Evolutionary conservation across 2,888 invertebrate genomes (phyloP), one percentile per base, ranked within the genome.

Genomic region (Julus scandinavius): DNA sequence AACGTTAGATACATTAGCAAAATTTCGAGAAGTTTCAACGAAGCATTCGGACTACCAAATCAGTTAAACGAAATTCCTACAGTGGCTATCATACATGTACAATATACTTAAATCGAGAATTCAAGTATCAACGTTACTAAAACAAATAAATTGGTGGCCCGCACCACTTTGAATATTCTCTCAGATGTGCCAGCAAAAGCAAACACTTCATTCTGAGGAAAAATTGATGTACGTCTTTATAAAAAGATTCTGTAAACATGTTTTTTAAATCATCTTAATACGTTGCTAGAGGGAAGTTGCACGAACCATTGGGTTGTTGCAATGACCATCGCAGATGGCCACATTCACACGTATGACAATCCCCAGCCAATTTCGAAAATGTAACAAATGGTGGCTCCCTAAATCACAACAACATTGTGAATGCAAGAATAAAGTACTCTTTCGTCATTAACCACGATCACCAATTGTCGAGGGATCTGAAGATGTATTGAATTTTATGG

Each of bases 111-210:
- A 80, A 80, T 38, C 2, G 13, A 38, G 38, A 38, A 1, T 38
- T 13, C 38, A 38, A 38, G 3, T 80, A 40, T 13, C 80, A 80
- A 80, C 4, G 38, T 38, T 38, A 40, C 13, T 40, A 38, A 80
- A 40, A 80, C 38, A 11, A 40, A 80, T 80, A 29, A 29, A 72
- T 38, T 5, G 80, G 80, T 80, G 80, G 15, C 80, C 80, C 0
- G 80, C 80, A 80, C 80, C 80, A 80, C 38, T 80, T 80, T 80
- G 15, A 38, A 80, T 80, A 38, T 80, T 38, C 80, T 80, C 80
- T 4, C 5, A 29, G 80, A 29, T 72, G 13, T 7, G 29, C 29
- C 1, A 72, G 72, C 72, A 72, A 72, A 72, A 29, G 72, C 72
- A 72, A 72, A 80, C 38, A 80, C 80, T 80, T 80, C 17, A 54